phyloP scores from a whole-genome alignment of 2,888 invertebrate species.

The Harpagoxenus sublaevis region DNA sequence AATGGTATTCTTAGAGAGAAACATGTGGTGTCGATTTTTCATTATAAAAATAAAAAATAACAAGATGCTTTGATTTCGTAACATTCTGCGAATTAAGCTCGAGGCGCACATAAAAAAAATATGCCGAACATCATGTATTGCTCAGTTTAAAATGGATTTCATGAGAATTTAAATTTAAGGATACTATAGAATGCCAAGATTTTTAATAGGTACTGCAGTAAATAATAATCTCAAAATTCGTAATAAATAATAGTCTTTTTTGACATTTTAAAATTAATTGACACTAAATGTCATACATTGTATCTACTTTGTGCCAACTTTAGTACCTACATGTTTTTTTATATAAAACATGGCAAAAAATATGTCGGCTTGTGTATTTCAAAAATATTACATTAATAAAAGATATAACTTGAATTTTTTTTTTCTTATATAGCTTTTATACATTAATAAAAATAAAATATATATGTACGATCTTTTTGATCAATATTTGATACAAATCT shows the following conservation, averaged over 20 bases:
- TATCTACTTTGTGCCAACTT: background rate
- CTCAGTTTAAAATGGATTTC: background rate
- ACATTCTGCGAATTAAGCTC: too few species aligned
- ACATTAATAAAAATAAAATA: constrained; percentile 16
- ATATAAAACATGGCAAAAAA: background rate
- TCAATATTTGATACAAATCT: background rate
- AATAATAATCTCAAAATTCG: background rate
- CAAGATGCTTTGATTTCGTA: too few species aligned
- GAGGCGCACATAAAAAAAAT: background rate
- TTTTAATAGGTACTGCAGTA: too few species aligned
- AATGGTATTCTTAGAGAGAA: background rate
- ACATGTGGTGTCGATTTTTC: background rate
- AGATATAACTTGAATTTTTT: constrained; percentile 15
- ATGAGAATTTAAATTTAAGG: background rate
- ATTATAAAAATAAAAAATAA: too few species aligned
- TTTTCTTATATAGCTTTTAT: background rate
- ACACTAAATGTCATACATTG: background rate
- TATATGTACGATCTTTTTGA: background rate
- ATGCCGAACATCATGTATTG: background rate
- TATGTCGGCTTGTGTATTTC: constrained; percentile 2
- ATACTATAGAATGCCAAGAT: background rate
- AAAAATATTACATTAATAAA: constrained; percentile 28
- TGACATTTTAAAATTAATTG: background rate
- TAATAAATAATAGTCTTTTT: background rate
- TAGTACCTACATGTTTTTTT: background rate